phyloP scores from a whole-genome alignment of 2,113 vertebrate species.

The Cavia aperea region DNA sequence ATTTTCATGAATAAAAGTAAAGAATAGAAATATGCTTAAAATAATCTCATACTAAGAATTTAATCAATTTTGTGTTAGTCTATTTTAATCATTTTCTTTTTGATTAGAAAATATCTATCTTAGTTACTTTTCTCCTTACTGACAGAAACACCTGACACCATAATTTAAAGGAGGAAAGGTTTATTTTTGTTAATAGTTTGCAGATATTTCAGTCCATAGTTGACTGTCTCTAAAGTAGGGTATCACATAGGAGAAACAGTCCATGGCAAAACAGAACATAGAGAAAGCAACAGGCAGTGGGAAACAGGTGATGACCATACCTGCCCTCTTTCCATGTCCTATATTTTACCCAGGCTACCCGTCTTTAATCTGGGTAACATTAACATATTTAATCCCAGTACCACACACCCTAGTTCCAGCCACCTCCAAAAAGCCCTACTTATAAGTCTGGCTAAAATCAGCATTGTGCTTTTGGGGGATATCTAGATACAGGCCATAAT shows the following conservation, averaged over 20 bases:
- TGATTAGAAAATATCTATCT: neutral
- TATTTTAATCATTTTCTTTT: neutral
- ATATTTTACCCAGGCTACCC: neutral
- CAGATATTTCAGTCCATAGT: neutral
- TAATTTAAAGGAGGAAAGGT: neutral
- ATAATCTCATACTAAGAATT: neutral
- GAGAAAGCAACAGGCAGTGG: neutral
- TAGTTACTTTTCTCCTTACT: neutral
- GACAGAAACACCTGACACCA: neutral
- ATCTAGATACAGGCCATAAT: neutral
- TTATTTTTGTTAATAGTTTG: neutral
- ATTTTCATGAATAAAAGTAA: neutral
- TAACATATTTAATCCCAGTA: neutral
- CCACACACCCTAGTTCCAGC: neutral
- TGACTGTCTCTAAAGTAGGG: neutral
- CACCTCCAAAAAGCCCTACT: neutral
- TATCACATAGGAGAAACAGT: neutral
- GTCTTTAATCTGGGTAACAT: neutral
- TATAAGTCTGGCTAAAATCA: too few species aligned
- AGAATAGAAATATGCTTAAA: neutral
- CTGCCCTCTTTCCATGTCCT: neutral
- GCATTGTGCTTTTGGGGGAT: neutral
- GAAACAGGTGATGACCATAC: neutral
- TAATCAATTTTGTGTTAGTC: neutral
- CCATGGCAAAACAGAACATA: neutral